Conservation (phyloP, 2,888 invertebrate genomes). For the Atrina japonica region DNA sequence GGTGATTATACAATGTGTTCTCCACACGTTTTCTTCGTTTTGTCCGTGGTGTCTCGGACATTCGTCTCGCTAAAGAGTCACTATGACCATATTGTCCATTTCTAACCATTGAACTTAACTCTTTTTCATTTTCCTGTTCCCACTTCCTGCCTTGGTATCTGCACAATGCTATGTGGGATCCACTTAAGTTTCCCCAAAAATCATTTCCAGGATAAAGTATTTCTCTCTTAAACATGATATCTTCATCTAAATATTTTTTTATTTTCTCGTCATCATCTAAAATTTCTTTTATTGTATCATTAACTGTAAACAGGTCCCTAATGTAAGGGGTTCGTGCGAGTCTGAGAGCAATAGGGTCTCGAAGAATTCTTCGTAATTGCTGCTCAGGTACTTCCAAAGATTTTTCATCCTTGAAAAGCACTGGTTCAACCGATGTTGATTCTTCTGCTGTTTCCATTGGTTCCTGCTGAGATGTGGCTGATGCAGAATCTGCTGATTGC, state of each 20-base stretch:
- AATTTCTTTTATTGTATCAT: slow-evolving; percentile 26
- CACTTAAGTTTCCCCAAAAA: slow-evolving; percentile 29
- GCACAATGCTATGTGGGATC: slow-evolving; percentile 15
- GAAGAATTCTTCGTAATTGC: slow-evolving; percentile 44
- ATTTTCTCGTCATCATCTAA: slow-evolving; percentile 38
- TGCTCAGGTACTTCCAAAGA: slow-evolving; percentile 31
- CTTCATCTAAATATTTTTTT: slow-evolving; percentile 42
- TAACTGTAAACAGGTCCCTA: slow-evolving; percentile 32
- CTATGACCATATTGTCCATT: slow-evolving; percentile 7
- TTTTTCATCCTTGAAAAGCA: slow-evolving; percentile 24
- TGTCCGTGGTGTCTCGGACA: slow-evolving; percentile 6
- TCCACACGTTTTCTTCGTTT: slow-evolving; percentile 19
- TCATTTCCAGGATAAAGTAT: slow-evolving; percentile 32
- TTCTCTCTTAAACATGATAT: slow-evolving; percentile 41
- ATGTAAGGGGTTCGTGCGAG: slow-evolving; percentile 33
- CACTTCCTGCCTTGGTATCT: slow-evolving; percentile 10
- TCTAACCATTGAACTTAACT: slow-evolving; percentile 3
- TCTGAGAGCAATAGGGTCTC: slow-evolving; percentile 45
- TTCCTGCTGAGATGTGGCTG: slow-evolving; percentile 10
- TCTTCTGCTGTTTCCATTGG: slow-evolving; percentile 21
- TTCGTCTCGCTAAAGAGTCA: slow-evolving; percentile 15
- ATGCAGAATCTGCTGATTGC: no score
- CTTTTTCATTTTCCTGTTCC: slow-evolving; percentile 7
- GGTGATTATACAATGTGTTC: slow-evolving; percentile 6
- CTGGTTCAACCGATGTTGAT: slow-evolving; percentile 1